These are phyloP conservation scores for Cyanoderma ruficeps DNA, from an alignment of 2,113 vertebrate species.

Conservation along the genomic window DNA sequence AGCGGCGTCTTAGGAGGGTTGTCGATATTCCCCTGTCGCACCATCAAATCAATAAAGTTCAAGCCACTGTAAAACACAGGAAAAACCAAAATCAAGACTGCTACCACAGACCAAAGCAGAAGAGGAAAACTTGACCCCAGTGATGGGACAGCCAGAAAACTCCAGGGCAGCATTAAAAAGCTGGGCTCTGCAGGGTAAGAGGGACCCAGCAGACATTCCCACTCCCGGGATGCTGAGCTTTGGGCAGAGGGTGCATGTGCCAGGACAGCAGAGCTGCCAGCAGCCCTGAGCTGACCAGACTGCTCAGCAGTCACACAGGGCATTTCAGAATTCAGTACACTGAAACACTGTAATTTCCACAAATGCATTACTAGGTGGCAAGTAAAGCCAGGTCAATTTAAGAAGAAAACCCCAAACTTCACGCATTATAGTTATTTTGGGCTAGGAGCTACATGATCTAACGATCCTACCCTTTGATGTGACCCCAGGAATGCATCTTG, in stretches of 20 bases:
- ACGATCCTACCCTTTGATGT: not conserved
- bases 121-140: not conserved
- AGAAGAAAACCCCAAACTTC: not conserved
- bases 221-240: not conserved
- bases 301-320: not conserved
- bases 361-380: not conserved
- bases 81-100: not conserved
- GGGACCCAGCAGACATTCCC: not conserved
- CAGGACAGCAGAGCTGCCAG: not conserved
- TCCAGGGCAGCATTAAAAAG: not conserved
- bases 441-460: not conserved
- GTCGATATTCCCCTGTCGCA: slow-evolving; percentile 96
- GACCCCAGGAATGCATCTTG: not conserved
- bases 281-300: not conserved
- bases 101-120: not conserved
- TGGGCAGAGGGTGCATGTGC: not conserved
- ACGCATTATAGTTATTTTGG: not conserved
- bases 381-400: not conserved
- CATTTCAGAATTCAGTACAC: not conserved
- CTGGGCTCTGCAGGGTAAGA: not conserved
- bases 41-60: slow-evolving; percentile 98
- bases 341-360: not conserved
- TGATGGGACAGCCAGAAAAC: not conserved
- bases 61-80: slow-evolving; percentile 82
- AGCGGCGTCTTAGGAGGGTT: slow-evolving; percentile 94